Evolutionary conservation across 2,888 invertebrate species (phyloP), one percentile per base, ranked within the genome.

Genomic region (Hydropsyche betteni): DNA sequence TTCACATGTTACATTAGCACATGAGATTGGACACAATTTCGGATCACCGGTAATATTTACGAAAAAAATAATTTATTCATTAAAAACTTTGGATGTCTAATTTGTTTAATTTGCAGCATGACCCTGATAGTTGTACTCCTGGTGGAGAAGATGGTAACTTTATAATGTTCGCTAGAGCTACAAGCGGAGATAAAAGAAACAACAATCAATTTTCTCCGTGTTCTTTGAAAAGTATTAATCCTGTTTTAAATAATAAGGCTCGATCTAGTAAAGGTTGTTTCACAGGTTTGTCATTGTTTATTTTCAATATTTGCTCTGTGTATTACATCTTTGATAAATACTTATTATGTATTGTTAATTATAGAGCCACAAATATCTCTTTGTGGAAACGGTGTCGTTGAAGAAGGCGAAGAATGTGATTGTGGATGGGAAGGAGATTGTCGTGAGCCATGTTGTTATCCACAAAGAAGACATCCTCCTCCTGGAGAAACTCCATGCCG

Each of bases 11-110:
- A 99, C 99, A 4, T 90, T 99, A 80, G 99, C 99, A 14, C 99
- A 99, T 86, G 99, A 99, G 89, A 97, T 99, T 82, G 99, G 99
- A 75, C 99, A 99, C 87, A 99, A 99, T 87, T 99, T 99, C 84
- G 99, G 99, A 80, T 97, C 97, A 73, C 97, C 97, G 84, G 96
- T 96, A 88, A 90, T 50, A 73, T 73, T 34, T 44, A 51, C 1
- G 5, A 51, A n/a, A 4, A 71, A 3, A 2, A 5, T 71, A 53
- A n/a, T 71, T 44, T 14, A 24, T 7, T 4, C 34, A 14, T 50
- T 53, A 10, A 52, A 34, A 53, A 44, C 5, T 44, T 69, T 14
- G 5, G 6, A 44, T 24, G 4, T 50, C 52, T 51, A 58, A 75
- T 34, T 58, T 51, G 14, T 74, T 61, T 55, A 5, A 44, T 80